These are phyloP conservation scores for Aporophyla lueneburgensis DNA, from an alignment of 2,888 invertebrate genomes.

Conservation along the genomic window DNA sequence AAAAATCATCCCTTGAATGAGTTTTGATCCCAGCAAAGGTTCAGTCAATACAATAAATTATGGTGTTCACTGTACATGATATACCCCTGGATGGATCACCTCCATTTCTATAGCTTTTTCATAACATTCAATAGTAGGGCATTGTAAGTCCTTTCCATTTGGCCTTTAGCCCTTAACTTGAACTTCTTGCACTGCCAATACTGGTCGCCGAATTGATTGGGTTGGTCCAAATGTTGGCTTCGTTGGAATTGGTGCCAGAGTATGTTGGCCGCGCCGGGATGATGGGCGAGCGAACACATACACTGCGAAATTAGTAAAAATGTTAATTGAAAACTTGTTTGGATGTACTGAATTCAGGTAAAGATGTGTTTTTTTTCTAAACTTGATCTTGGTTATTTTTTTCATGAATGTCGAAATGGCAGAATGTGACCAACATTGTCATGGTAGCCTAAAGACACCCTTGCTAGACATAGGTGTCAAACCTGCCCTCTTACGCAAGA, in stretches of 20 bases:
- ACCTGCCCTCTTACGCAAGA: background rate
- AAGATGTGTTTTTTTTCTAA: background rate
- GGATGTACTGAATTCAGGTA: background rate
- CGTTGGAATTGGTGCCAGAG: constrained; percentile 84
- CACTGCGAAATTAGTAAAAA: constrained; percentile 86
- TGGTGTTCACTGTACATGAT: too few relatives aligned
- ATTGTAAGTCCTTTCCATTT: background rate
- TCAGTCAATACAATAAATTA: background rate
- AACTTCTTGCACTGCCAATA: constrained; percentile 75
- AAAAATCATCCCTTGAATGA: background rate
- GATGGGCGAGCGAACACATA: constrained; percentile 95
- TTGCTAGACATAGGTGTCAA: background rate
- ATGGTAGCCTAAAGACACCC: background rate
- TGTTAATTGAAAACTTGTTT: background rate
- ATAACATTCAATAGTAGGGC: background rate
- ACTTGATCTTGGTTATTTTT: background rate
- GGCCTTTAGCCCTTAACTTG: constrained; percentile 26
- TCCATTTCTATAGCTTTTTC: background rate
- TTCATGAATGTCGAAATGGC: background rate
- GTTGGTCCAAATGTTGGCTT: constrained; percentile 93
- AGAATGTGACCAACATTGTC: background rate
- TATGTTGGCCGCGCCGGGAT: constrained; percentile 94
- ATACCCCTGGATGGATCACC: too few relatives aligned
- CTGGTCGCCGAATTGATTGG: constrained; percentile 86
- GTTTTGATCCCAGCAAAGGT: background rate